These are phyloP conservation scores for Magallana angulata DNA, from an alignment of 1,140 invertebrate species.

Conservation along the genomic window DNA sequence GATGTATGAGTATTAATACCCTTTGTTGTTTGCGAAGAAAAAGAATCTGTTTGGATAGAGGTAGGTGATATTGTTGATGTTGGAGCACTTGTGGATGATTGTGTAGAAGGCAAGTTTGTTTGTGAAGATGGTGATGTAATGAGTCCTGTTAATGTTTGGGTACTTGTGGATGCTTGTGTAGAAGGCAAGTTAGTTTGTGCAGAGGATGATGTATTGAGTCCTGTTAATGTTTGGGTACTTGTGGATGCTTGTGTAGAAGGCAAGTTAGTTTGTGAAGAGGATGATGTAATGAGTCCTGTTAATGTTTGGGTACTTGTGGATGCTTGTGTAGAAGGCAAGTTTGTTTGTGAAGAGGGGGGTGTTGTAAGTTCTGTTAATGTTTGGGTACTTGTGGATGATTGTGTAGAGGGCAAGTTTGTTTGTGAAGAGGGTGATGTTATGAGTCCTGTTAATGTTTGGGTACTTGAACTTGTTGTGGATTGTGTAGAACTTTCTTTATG, in stretches of 20 bases:
- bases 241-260: background rate
- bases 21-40: no score
- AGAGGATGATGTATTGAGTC: background rate
- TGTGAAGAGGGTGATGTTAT: background rate
- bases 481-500: background rate
- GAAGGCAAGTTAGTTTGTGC: background rate
- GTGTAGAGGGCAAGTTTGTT: background rate
- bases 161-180: background rate
- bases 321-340: background rate
- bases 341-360: background rate
- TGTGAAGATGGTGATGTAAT: background rate
- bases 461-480: background rate
- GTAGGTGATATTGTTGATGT: background rate
- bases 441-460: background rate
- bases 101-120: background rate
- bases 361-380: no score
- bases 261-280: background rate
- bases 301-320: background rate
- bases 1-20: no score
- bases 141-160: background rate
- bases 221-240: background rate
- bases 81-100: background rate
- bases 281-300: background rate
- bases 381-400: background rate
- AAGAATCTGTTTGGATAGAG: background rate